Conservation (phyloP, 2,113 vertebrate species). For the Strigops habroptila region DNA sequence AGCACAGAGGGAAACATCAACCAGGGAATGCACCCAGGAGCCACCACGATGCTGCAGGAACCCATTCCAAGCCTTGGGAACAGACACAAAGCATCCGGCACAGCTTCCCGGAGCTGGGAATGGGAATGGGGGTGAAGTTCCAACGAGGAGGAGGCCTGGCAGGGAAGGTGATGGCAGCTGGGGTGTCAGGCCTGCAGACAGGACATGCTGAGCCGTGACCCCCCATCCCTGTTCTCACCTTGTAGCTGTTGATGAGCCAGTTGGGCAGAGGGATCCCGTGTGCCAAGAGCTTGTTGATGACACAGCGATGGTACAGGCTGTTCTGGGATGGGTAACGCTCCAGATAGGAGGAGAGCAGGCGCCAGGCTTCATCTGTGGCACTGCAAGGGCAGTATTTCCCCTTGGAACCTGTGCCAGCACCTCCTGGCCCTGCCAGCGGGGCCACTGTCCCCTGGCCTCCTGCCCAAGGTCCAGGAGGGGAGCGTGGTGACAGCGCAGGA, state of each 20-base stretch:
- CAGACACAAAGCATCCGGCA: accelerated
- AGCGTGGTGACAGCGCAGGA: accelerated
- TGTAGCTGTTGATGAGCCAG: conserved; percentile 91
- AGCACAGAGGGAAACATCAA: neutral
- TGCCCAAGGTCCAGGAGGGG: neutral
- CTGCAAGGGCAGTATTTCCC: conserved; percentile 62
- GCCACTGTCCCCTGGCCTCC: neutral
- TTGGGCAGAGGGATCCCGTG: conserved; percentile 88
- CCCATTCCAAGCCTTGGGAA: neutral
- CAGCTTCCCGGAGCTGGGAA: accelerated
- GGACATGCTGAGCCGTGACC: neutral
- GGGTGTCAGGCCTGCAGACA: neutral
- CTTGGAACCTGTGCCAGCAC: accelerated
- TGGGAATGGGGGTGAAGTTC: neutral
- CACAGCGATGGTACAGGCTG: conserved; percentile 83
- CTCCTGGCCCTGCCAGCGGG: accelerated
- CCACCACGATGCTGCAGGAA: accelerated
- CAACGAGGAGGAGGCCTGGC: accelerated
- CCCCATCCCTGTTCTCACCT: conserved; percentile 71
- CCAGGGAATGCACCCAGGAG: accelerated
- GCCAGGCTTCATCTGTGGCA: conserved; percentile 93
- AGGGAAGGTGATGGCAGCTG: accelerated
- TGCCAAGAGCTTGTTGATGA: conserved; percentile 91
- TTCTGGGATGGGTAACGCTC: conserved; percentile 81
- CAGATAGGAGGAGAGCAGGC: conserved; percentile 85